Conservation (phyloP, 2,888 invertebrate species). For the Dusona sp. region DNA sequence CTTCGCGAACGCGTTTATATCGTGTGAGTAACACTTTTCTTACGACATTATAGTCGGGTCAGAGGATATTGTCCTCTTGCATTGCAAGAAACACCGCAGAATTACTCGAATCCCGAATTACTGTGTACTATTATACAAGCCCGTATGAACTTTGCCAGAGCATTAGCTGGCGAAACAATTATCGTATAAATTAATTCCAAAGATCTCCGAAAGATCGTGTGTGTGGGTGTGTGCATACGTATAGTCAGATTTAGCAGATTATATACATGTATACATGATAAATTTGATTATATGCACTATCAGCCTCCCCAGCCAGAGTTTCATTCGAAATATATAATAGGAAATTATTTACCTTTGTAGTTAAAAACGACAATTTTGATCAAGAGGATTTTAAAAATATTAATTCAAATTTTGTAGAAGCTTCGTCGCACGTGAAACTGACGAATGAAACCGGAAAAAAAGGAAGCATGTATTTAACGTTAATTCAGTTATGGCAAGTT, state of each 20-base stretch:
- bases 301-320: background rate
- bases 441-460: background rate
- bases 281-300: background rate
- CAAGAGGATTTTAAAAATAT: background rate
- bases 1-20: slow-evolving; percentile 17
- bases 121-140: slow-evolving; percentile 20
- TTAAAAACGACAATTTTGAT: background rate
- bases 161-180: slow-evolving; percentile 48
- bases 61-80: slow-evolving; percentile 27
- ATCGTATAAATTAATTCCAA: slow-evolving; percentile 45
- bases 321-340: background rate
- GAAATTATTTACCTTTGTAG: background rate
- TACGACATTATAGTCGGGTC: slow-evolving; percentile 26
- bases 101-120: slow-evolving; percentile 47
- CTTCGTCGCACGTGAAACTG: background rate
- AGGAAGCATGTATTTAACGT: background rate
- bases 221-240: background rate
- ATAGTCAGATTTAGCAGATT: background rate
- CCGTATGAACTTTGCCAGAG: slow-evolving; percentile 7
- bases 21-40: slow-evolving; percentile 51
- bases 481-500: slow-evolving; percentile 12
- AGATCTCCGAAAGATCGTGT: slow-evolving; percentile 6
- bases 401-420: background rate
- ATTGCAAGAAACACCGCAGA: slow-evolving; percentile 40
- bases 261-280: background rate